These are phyloP conservation scores for Ameiurus melas DNA, from an alignment of 2,113 vertebrate species.

Conservation along the genomic window DNA sequence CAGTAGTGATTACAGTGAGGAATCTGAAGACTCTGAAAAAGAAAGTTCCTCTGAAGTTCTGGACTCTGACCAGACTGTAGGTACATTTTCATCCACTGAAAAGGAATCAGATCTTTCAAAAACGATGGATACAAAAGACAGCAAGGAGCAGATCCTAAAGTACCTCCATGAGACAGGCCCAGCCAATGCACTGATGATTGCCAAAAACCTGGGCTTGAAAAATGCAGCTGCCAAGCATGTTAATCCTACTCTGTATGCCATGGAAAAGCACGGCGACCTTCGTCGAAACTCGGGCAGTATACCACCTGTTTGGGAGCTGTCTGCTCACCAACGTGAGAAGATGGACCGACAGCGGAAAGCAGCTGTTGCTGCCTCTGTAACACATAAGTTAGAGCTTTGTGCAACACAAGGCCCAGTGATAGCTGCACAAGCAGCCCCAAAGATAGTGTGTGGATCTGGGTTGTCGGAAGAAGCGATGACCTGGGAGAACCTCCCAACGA, in stretches of 20 bases:
- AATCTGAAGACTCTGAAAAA: constrained; percentile 52
- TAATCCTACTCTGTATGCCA: constrained; percentile 72
- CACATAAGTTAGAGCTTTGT: constrained; percentile 3
- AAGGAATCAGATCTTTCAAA: constrained; percentile 16
- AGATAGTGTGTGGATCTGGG: background rate
- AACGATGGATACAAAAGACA: constrained; percentile 80
- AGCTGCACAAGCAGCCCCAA: background rate
- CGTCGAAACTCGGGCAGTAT: constrained; percentile 56
- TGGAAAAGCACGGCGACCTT: constrained; percentile 90
- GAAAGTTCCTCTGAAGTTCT: constrained; percentile 60
- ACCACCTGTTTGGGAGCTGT: constrained; percentile 82
- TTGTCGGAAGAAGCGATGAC: constrained; percentile 14
- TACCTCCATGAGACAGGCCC: constrained; percentile 71
- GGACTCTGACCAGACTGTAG: constrained; percentile 51
- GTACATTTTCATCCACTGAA: constrained; percentile 7
- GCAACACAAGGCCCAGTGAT: background rate
- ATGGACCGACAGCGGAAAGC: constrained; percentile 81
- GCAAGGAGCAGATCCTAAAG: constrained; percentile 80
- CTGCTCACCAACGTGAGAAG: constrained; percentile 76
- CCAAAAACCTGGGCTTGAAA: constrained; percentile 82
- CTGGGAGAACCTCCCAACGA: constrained; percentile 7
- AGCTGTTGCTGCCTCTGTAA: background rate
- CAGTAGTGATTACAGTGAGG: background rate
- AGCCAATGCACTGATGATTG: constrained; percentile 77
- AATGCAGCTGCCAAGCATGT: constrained; percentile 74